These are phyloP conservation scores for Oreotrochilus melanogaster DNA, from an alignment of 2,113 vertebrate genomes.

Conservation along the genomic window DNA sequence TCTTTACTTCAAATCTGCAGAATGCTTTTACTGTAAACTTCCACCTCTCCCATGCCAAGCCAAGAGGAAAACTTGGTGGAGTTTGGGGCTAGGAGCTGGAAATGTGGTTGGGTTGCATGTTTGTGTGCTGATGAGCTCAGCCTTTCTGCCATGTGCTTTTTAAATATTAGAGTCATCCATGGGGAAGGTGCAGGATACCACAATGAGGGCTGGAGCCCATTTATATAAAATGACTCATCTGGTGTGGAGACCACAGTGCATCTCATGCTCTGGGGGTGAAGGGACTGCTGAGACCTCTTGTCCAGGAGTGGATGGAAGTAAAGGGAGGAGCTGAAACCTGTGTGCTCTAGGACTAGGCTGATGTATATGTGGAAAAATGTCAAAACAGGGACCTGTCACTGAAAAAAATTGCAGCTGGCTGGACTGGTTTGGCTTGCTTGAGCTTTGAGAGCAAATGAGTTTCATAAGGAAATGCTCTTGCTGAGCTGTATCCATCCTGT, in stretches of 20 bases:
- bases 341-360: not conserved
- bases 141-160: not conserved
- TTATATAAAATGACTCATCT: not conserved
- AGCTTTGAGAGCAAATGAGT: not conserved
- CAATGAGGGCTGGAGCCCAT: not conserved
- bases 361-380: fast-evolving
- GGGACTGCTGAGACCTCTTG: not conserved
- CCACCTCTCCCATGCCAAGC: not conserved
- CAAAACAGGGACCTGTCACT: not conserved
- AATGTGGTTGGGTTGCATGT: not conserved
- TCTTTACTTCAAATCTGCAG: not conserved
- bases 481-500: not conserved
- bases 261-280: not conserved
- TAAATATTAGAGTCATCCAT: not conserved
- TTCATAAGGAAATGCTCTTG: not conserved
- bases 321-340: not conserved
- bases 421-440: not conserved
- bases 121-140: not conserved
- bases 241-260: fast-evolving
- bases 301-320: not conserved
- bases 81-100: not conserved
- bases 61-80: no score
- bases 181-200: not conserved
- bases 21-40: fast-evolving
- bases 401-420: not conserved